Percentiles rank a stretch among this genome's conserved stretches.
These are phyloP conservation scores for Polypterus bichir DNA, from an alignment of 2,113 vertebrate species.

Conservation along the genomic window DNA sequence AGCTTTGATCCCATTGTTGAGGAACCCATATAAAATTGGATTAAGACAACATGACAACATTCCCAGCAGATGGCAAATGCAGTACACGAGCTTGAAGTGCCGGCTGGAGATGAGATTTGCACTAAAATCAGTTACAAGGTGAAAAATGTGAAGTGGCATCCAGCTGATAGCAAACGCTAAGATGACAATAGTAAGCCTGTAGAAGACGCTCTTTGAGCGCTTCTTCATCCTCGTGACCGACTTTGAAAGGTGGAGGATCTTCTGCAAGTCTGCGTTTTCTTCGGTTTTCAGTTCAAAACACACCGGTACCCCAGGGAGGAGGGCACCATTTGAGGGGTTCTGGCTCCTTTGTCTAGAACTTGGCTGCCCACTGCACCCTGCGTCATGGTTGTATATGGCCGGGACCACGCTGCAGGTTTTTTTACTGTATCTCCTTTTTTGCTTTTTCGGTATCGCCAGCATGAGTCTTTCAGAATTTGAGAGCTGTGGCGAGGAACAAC, in stretches of 20 bases:
- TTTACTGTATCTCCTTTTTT: slow-evolving; percentile 56
- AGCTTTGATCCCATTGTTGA: slow-evolving; percentile 67
- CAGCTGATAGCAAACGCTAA: slow-evolving; percentile 63
- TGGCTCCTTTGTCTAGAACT: not conserved
- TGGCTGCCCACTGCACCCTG: slow-evolving; percentile 28
- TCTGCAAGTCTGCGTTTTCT: slow-evolving; percentile 39
- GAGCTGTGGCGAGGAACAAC: slow-evolving; percentile 14
- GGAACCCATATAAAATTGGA: slow-evolving; percentile 66
- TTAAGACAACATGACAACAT: slow-evolving; percentile 71
- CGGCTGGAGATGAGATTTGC: slow-evolving; percentile 63
- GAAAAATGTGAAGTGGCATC: slow-evolving; percentile 71
- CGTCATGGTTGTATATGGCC: slow-evolving; percentile 34
- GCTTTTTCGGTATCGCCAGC: slow-evolving; percentile 39
- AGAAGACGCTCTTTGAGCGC: slow-evolving; percentile 55
- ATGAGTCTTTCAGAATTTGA: slow-evolving; percentile 36
- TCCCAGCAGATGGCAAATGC: slow-evolving; percentile 65
- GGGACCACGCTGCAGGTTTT: slow-evolving; percentile 56
- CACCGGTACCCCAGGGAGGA: slow-evolving; percentile 53
- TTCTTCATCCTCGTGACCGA: slow-evolving; percentile 48
- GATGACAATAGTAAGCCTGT: slow-evolving; percentile 56
- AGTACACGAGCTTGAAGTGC: slow-evolving; percentile 68
- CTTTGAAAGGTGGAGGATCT: slow-evolving; percentile 36
- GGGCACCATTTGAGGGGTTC: slow-evolving; percentile 32
- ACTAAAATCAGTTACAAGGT: slow-evolving; percentile 66
- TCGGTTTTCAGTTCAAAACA: slow-evolving; percentile 63